Base-by-base conservation (phyloP, 2,888 invertebrate species). In the Tuberolachnus salignus region DNA sequence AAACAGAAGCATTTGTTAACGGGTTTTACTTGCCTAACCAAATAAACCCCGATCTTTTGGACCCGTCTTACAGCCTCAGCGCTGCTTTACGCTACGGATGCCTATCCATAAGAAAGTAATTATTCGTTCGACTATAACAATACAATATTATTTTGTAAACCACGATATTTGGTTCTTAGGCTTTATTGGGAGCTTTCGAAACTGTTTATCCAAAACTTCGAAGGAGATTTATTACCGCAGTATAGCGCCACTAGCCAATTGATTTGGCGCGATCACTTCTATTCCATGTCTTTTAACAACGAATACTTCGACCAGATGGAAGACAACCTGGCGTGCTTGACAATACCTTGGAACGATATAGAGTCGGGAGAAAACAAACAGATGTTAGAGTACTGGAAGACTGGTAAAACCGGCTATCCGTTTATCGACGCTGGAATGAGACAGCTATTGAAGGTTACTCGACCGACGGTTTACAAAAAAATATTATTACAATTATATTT, bases 221-320 rank as follows among this genome's bases (percentile, higher is more conserved):
- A 69, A 11, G 67, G 49, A 51, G 87, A 86, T 55, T 87, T 87
- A 0, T 83, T 85, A 1, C 83, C 86, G 42, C 86, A 87, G 16
- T 88, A 88, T 26, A 86, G 86, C 49, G 87, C 87, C 61, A 85
- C 87, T 83, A 90, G 91, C 0, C 92, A 92, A 83, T 85, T 92
- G 49, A 90, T 92, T 55, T 92, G 92, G 92, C 88, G 92, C 46
- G 92, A 92, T 84, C 92, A 91, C 83, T 92, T 92, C 85, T 92
- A 92, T 85, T 91, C 91, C 49, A 92, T 92, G 92, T 91, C 91
- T 53, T 90, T 91, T 19, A 90, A 90, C 83, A 92, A 92, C 84
- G 88, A 89, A 0, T 87, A 89, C 82, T 92, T 90, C 83, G 91
- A 89, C 3, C 89, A 89, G 83, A 91, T 92, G 89, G 87, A 87